Conservation (phyloP, 2,888 invertebrate species). For the Acanthosoma haemorrhoidale region DNA sequence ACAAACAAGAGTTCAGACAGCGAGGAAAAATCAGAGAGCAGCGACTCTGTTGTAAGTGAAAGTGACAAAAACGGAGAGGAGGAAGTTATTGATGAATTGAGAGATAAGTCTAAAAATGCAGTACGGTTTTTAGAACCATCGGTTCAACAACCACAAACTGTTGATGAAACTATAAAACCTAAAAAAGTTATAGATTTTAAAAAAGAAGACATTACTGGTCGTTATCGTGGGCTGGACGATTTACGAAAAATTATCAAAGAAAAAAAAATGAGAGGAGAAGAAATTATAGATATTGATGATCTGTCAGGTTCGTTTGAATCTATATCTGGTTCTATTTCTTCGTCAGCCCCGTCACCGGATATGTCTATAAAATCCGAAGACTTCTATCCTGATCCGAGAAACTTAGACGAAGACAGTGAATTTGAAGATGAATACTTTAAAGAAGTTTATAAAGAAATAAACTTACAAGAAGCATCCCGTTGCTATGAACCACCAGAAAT, state of each 20-base stretch:
- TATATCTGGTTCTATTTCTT: background rate
- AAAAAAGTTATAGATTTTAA: background rate
- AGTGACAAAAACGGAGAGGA: background rate
- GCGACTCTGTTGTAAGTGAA: background rate
- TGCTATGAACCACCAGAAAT: constrained; percentile 12
- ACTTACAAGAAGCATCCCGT: constrained; percentile 6
- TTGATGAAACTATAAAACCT: background rate
- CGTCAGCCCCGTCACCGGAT: background rate
- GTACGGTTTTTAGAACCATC: background rate
- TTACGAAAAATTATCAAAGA: background rate
- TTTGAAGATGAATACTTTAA: constrained; percentile 4
- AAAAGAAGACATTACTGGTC: background rate
- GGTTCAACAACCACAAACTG: background rate
- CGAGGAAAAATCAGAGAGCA: background rate
- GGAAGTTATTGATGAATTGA: background rate
- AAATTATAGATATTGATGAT: background rate
- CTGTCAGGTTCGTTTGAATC: background rate
- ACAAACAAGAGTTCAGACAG: background rate
- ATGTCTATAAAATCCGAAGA: background rate
- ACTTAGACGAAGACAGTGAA: background rate
- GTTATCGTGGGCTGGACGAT: background rate
- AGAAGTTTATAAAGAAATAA: background rate
- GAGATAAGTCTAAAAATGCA: background rate
- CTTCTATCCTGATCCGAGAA: background rate
- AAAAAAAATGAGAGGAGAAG: constrained; percentile 16